These are phyloP conservation scores for Gnathonemus longibarbis DNA, from an alignment of 2,113 vertebrate species.

Conservation along the genomic window DNA sequence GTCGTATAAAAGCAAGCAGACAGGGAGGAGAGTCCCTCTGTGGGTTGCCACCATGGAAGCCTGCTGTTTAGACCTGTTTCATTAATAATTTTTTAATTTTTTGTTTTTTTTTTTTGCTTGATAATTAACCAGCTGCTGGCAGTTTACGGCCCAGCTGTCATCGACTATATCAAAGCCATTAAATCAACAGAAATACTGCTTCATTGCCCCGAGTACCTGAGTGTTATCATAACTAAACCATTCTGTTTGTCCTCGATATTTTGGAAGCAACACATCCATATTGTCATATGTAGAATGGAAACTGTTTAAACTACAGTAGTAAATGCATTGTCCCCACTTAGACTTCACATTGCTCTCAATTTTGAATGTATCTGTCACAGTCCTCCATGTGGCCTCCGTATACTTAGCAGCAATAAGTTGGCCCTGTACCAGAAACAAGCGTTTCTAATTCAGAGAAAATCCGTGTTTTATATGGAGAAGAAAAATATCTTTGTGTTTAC, in stretches of 20 bases:
- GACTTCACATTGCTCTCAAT: not conserved
- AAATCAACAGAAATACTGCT: not conserved
- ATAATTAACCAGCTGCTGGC: not conserved
- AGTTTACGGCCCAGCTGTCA: not conserved
- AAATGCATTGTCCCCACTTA: not conserved
- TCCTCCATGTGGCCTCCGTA: not conserved
- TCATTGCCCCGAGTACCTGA: not conserved
- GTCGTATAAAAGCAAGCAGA: not conserved
- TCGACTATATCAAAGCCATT: not conserved
- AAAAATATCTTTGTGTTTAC: not conserved
- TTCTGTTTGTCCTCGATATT: not conserved
- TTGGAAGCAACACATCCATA: not conserved
- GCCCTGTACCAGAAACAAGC: not conserved
- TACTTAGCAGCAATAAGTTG: not conserved
- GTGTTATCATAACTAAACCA: not conserved
- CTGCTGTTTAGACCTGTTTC: not conserved
- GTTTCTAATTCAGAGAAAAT: conserved; percentile 7
- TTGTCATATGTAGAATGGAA: not conserved
- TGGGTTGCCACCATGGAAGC: not conserved
- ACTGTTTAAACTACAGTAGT: not conserved
- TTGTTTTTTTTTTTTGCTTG: not conserved
- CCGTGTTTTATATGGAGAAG: not conserved
- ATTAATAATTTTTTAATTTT: not conserved
- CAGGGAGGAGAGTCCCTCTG: not conserved
- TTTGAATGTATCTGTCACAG: not conserved